A percentile compares a stretch with the other conserved stretches of the same genome.
These are phyloP conservation scores for Caenorhabditis virilis DNA, from an alignment of 2,888 invertebrate species.

Conservation along the genomic window DNA sequence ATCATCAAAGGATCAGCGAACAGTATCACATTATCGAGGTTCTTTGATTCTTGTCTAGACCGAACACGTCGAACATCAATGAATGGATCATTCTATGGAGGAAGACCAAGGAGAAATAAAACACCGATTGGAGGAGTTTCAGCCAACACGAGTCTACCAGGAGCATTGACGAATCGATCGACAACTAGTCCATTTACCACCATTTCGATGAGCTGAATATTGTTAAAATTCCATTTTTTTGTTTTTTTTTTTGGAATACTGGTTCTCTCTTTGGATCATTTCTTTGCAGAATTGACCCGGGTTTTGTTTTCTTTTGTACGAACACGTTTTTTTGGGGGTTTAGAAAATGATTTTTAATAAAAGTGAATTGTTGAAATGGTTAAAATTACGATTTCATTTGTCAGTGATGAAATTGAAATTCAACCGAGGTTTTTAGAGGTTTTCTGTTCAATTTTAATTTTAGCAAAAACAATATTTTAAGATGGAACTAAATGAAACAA, in stretches of 20 bases:
- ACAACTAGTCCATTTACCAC: slow-evolving; percentile 20
- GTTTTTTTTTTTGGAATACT: not conserved
- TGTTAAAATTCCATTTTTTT: not conserved
- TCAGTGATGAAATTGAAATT: slow-evolving; percentile 14
- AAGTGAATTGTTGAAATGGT: not conserved
- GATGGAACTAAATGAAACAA: slow-evolving; percentile 4
- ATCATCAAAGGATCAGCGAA: slow-evolving; percentile 84
- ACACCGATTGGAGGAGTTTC: not conserved
- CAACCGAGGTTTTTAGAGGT: slow-evolving; percentile 1
- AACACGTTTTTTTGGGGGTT: not conserved
- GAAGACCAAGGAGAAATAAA: not conserved
- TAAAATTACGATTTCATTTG: slow-evolving; percentile 1
- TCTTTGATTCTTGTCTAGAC: slow-evolving; percentile 54
- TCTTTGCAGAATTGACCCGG: too few species aligned
- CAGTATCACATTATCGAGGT: slow-evolving; percentile 82
- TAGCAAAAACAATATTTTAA: not conserved
- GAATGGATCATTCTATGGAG: not conserved
- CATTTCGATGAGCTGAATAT: slow-evolving; percentile 17
- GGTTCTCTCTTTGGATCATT: too few species aligned
- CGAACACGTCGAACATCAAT: slow-evolving; percentile 32
- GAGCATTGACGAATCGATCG: slow-evolving; percentile 13
- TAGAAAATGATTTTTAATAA: not conserved
- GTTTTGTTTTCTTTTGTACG: too few species aligned
- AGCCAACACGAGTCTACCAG: not conserved
- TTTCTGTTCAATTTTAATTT: not conserved